Evolutionary conservation across 2,888 invertebrate genomes (phyloP).

Genomic region (Agriotes lineatus): DNA sequence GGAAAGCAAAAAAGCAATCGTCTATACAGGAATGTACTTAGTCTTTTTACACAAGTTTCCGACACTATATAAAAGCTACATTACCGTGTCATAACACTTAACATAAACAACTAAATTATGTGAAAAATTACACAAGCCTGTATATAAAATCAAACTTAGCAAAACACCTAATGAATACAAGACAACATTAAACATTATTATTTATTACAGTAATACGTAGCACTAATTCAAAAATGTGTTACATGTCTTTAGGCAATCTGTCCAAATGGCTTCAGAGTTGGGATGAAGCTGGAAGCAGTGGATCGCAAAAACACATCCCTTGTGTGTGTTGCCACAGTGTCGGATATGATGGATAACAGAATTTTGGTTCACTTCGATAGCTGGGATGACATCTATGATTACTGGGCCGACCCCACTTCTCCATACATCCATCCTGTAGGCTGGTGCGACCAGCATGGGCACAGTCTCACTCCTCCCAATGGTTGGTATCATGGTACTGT

Average conservation of each 20-base stretch:
- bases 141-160: too few species aligned
- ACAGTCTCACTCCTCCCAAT: constrained; percentile 85
- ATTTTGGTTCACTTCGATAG: constrained; percentile 95
- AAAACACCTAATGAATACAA: too few species aligned
- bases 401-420: constrained; percentile 92
- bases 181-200: too few species aligned
- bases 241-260: constrained; percentile 71
- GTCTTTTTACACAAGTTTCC: too few species aligned
- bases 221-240: too few species aligned
- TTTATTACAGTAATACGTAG: too few species aligned
- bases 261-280: constrained; percentile 82
- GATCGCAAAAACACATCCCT: constrained; percentile 83
- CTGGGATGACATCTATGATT: constrained; percentile 95
- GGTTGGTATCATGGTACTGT: constrained; percentile 68
- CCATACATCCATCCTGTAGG: constrained; percentile 95
- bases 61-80: too few species aligned
- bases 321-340: constrained; percentile 91
- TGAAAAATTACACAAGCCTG: too few species aligned
- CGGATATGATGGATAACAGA: constrained; percentile 87
- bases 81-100: too few species aligned
- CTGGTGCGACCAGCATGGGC: constrained; percentile 88
- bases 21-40: too few species aligned
- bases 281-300: constrained; percentile 95
- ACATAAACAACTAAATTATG: too few species aligned
- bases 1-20: too few species aligned